Evolutionary conservation across 1,140 invertebrate genomes (phyloP).

Genomic region (Mesaphorura yosii): DNA sequence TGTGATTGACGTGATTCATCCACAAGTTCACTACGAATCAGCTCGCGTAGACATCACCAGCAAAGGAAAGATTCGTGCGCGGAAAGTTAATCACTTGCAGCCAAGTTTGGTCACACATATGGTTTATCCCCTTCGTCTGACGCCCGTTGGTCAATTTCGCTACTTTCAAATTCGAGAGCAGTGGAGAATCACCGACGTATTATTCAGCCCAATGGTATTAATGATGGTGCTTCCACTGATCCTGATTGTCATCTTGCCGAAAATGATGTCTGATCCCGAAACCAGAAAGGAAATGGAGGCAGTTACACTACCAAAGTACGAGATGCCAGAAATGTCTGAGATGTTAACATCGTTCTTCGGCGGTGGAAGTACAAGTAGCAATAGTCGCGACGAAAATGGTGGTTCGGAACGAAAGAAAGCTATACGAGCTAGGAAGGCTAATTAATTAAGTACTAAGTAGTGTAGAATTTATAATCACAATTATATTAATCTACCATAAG

Average conservation of each 20-base stretch:
- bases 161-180: slow-evolving; percentile 92
- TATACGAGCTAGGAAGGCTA: slow-evolving; percentile 55
- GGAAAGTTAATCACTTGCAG: slow-evolving; percentile 90
- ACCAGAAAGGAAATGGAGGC: slow-evolving; percentile 88
- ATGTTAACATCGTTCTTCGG: slow-evolving; percentile 68
- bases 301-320: slow-evolving; percentile 66
- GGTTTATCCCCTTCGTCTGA: slow-evolving; percentile 81
- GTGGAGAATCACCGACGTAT: slow-evolving; percentile 85
- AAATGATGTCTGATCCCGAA: slow-evolving; percentile 94
- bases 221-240: slow-evolving; percentile 92
- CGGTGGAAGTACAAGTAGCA: slow-evolving; percentile 38
- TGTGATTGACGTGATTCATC: slow-evolving; percentile 81
- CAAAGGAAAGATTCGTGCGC: slow-evolving; percentile 88
- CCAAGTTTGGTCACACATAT: slow-evolving; percentile 75
- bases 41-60: slow-evolving; percentile 88
- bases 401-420: slow-evolving; percentile 45
- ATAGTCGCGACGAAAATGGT: not conserved
- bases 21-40: slow-evolving; percentile 82
- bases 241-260: slow-evolving; percentile 83
- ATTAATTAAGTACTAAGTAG: no score
- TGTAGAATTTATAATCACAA: no score
- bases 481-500: no score
- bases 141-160: slow-evolving; percentile 61
- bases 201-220: slow-evolving; percentile 94
- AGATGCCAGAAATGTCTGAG: slow-evolving; percentile 83